Evolutionary conservation across 2,797 vertebrate species (phyloP).

Genomic region (Trematomus bernacchii): DNA sequence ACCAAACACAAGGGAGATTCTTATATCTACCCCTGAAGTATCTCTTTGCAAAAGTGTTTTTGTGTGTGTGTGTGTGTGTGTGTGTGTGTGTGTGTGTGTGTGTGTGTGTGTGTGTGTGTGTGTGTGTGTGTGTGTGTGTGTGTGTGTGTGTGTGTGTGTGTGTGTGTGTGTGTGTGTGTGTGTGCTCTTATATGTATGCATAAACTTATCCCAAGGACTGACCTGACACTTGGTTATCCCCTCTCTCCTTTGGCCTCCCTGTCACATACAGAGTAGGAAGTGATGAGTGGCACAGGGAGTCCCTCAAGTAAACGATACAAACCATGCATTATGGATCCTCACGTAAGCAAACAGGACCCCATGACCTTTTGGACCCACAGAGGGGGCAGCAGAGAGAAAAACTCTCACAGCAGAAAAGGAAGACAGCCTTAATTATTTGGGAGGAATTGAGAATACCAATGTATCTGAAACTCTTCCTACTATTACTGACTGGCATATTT

Average conservation of each 20-base stretch:
- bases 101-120: neutral
- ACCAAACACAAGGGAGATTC: constrained; percentile 29
- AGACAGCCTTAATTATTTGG: constrained; percentile 22
- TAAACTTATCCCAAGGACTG: constrained; percentile 52
- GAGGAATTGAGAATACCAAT: constrained; percentile 3
- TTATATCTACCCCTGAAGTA: constrained; percentile 26
- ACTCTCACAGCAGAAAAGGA: constrained; percentile 34
- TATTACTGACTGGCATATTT: neutral
- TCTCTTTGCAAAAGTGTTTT: constrained; percentile 17
- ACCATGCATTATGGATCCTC: constrained; percentile 77
- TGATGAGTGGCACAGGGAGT: constrained; percentile 64
- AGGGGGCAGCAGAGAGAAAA: constrained; percentile 49
- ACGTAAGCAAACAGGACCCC: constrained; percentile 77
- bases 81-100: constrained; percentile 1
- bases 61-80: constrained; percentile 14
- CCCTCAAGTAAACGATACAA: constrained; percentile 75
- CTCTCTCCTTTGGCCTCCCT: constrained; percentile 59
- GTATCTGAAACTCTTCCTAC: neutral
- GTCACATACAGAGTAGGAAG: constrained; percentile 57
- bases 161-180: constrained; percentile 2
- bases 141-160: neutral
- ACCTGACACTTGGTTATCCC: constrained; percentile 61
- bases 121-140: constrained; percentile 13
- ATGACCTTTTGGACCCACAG: constrained; percentile 69
- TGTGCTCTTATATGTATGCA: constrained; percentile 42